phyloP scores from a whole-genome alignment of 2,797 vertebrate genomes.

The Heliangelus exortis region DNA sequence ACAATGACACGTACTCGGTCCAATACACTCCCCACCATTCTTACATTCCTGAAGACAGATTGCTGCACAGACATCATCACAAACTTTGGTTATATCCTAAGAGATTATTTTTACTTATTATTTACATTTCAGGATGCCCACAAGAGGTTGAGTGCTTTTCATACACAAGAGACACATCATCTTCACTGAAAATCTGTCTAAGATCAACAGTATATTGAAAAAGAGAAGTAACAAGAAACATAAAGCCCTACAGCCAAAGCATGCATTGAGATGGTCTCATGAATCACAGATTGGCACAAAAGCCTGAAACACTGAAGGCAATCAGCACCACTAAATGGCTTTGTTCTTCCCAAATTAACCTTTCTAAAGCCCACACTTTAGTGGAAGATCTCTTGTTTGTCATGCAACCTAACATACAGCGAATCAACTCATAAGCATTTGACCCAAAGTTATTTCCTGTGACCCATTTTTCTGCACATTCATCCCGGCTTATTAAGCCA shows the following conservation, averaged over 20 bases:
- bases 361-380: neutral
- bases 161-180: neutral
- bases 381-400: neutral
- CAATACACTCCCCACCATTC: constrained; percentile 89
- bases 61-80: constrained; percentile 73
- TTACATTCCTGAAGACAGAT: constrained; percentile 90
- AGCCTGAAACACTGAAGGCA: neutral
- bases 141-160: neutral
- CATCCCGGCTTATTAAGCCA: neutral
- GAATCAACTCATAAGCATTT: neutral
- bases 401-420: neutral
- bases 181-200: neutral
- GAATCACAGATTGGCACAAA: neutral
- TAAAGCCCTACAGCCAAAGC: neutral
- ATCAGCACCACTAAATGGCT: neutral
- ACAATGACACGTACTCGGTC: constrained; percentile 86
- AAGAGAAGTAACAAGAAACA: neutral
- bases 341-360: neutral
- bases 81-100: constrained; percentile 8
- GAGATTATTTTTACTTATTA: neutral
- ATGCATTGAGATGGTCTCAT: neutral
- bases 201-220: neutral
- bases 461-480: neutral
- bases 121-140: neutral
- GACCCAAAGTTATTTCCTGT: neutral